Evolutionary conservation across 2,888 invertebrate genomes (phyloP).

Genomic region (Tridacna gigas): DNA sequence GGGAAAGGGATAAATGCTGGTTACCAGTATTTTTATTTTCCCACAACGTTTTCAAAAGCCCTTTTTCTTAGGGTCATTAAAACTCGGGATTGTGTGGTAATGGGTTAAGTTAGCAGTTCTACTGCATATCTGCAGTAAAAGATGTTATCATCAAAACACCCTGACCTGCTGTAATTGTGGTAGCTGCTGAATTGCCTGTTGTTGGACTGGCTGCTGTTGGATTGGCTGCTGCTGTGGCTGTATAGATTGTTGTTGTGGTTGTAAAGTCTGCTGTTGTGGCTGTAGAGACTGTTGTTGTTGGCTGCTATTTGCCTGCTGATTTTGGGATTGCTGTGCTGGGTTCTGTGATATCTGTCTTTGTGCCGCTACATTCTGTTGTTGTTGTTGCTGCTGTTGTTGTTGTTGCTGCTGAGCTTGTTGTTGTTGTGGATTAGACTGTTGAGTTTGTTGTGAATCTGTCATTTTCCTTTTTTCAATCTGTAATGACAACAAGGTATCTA

Average conservation of each 20-base stretch:
- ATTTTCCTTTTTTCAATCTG: neutral
- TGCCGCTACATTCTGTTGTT: conserved; percentile 50
- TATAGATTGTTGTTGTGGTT: conserved; percentile 48
- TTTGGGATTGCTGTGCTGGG: conserved; percentile 19
- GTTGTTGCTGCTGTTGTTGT: conserved; percentile 58
- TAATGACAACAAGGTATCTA: no score
- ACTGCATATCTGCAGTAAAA: no score
- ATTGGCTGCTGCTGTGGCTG: conserved; percentile 50
- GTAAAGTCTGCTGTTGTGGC: conserved; percentile 54
- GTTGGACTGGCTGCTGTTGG: conserved; percentile 58
- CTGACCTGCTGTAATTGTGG: conserved; percentile 58
- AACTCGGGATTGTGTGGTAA: no score
- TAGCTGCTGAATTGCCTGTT: conserved; percentile 42
- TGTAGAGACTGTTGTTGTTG: conserved; percentile 31
- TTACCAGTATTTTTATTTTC: no score
- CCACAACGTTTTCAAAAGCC: no score
- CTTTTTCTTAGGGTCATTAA: no score
- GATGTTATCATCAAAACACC: no score
- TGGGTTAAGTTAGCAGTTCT: no score
- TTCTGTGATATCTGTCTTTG: conserved; percentile 22
- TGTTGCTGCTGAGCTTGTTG: conserved; percentile 40
- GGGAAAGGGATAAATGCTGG: no score
- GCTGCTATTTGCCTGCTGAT: conserved; percentile 32
- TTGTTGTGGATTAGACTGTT: conserved; percentile 47
- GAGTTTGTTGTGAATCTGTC: conserved; percentile 38